phyloP scores from a whole-genome alignment of 2,113 vertebrate genomes.

The Megaceryle maxima region DNA sequence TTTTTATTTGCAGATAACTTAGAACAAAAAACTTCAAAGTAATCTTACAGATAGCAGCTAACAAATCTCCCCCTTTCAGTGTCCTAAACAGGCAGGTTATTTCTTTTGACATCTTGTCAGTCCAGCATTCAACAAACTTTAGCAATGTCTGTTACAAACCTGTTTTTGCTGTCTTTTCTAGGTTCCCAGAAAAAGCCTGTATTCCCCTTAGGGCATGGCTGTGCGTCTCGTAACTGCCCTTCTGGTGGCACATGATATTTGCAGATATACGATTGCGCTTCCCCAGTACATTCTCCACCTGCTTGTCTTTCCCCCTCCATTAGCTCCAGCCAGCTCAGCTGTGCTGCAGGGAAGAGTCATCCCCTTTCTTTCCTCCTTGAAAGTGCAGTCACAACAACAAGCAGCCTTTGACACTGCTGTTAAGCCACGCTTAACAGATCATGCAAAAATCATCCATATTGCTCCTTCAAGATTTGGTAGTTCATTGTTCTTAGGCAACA shows the following conservation, averaged over 20 bases:
- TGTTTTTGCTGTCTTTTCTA: background rate
- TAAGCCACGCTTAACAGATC: background rate
- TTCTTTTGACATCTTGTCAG: background rate
- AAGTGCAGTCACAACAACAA: background rate
- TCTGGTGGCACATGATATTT: background rate
- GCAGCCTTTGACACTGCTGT: background rate
- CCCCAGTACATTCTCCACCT: background rate
- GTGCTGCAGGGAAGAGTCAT: background rate
- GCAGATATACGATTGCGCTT: background rate
- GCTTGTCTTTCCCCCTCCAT: background rate
- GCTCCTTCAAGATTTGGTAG: background rate
- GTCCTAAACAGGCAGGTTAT: background rate
- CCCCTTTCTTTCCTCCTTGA: background rate
- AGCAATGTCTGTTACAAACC: background rate
- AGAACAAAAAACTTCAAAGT: background rate
- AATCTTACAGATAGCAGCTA: background rate
- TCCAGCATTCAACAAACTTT: background rate
- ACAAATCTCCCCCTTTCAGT: background rate
- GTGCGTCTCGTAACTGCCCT: background rate
- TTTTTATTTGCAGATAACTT: background rate
- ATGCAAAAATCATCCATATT: background rate
- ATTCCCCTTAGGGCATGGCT: background rate
- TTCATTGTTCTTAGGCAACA: background rate
- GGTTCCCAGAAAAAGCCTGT: background rate
- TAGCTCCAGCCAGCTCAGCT: background rate